phyloP scores from a whole-genome alignment of 2,113 vertebrate species.

The Ceyx margarethae region DNA sequence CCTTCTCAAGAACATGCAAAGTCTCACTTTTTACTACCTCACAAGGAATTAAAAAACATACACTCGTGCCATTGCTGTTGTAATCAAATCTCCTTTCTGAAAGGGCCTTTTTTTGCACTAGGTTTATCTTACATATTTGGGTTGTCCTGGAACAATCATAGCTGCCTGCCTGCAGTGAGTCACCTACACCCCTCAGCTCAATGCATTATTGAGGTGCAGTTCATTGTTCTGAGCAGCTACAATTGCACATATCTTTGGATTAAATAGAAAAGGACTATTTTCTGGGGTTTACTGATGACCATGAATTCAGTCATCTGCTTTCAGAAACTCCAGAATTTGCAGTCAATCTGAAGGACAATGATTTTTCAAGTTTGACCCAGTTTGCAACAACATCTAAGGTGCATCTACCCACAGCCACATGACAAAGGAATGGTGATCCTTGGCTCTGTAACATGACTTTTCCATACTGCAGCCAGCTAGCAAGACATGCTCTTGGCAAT shows the following conservation, averaged over 20 bases:
- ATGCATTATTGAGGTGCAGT: accelerated
- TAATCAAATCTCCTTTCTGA: not conserved
- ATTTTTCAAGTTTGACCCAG: not conserved
- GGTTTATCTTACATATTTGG: not conserved
- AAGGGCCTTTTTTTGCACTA: not conserved
- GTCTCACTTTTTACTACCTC: not conserved
- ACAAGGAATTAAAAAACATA: accelerated
- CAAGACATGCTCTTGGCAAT: not conserved
- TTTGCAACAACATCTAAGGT: accelerated
- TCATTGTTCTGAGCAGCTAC: not conserved
- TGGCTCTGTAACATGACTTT: not conserved
- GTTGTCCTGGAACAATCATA: not conserved
- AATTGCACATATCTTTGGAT: not conserved
- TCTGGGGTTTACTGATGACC: not conserved
- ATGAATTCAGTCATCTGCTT: not conserved
- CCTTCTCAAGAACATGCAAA: not conserved
- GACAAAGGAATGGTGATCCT: not conserved
- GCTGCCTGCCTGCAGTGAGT: not conserved
- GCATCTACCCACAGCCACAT: not conserved
- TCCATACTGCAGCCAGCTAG: not conserved
- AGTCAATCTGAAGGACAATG: not conserved
- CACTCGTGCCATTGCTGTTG: accelerated
- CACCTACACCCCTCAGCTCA: not conserved
- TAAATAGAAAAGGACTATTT: not conserved
- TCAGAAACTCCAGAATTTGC: not conserved